Conservation (phyloP, 2,888 invertebrate species). For the Zhengitettix transpicula region DNA sequence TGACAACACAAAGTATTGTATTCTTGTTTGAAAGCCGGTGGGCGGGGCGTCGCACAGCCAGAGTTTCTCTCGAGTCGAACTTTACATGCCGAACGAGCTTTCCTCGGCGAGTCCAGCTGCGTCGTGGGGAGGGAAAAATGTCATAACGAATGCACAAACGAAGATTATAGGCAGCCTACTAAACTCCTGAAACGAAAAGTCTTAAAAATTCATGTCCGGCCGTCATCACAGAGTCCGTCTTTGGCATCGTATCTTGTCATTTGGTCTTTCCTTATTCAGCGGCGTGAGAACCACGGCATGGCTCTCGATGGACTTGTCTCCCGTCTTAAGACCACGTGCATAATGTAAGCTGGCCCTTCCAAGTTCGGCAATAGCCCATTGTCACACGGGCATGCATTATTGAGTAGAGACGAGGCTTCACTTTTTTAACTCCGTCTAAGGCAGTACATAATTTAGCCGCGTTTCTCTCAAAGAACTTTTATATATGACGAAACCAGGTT, state of each 20-base stretch:
- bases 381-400: background rate
- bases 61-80: background rate
- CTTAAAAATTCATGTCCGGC: conserved; percentile 4
- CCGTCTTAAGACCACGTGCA: background rate
- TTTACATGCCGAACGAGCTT: background rate
- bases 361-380: background rate
- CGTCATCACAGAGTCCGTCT: conserved; percentile 8
- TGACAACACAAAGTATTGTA: background rate
- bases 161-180: conserved; percentile 7
- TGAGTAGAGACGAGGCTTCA: background rate
- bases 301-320: background rate
- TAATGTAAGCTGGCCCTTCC: background rate
- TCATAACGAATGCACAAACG: conserved; percentile 9
- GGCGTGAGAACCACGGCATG: background rate
- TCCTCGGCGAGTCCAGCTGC: background rate
- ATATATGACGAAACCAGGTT: no score
- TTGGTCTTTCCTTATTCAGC: conserved; percentile 5
- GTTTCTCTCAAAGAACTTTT: no score
- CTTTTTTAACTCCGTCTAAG: background rate
- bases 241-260: conserved; percentile 1
- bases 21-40: no score
- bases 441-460: no score
- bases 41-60: background rate
- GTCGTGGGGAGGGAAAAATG: conserved; percentile 7
- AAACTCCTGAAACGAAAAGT: conserved; percentile 5